Percentiles rank a stretch among this genome's conserved stretches.
phyloP scores from a whole-genome alignment of 2,113 vertebrate species.

The Smithornis capensis region DNA sequence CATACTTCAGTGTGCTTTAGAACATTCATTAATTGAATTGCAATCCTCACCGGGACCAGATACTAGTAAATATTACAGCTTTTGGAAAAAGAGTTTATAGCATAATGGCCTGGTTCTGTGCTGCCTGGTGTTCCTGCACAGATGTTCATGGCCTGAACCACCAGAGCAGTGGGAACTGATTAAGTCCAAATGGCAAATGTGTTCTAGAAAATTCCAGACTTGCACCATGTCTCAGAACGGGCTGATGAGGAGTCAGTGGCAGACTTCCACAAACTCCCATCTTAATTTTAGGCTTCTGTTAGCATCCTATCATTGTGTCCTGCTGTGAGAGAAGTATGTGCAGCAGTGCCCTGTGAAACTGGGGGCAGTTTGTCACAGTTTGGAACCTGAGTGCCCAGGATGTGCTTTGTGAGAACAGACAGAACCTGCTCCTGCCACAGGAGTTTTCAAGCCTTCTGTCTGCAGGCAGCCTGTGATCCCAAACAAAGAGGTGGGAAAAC shows the following conservation, averaged over 20 bases:
- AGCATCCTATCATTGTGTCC: fast-evolving
- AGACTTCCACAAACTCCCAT: background rate
- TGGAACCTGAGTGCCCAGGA: background rate
- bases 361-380: background rate
- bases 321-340: background rate
- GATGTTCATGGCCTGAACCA: background rate
- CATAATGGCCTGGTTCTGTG: background rate
- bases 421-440: background rate
- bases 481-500: background rate
- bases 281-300: background rate
- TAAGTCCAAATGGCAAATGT: background rate
- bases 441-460: background rate
- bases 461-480: background rate
- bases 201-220: background rate
- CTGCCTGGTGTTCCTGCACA: background rate
- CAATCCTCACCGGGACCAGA: background rate
- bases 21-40: conserved; percentile 45
- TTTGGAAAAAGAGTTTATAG: background rate
- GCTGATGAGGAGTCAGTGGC: background rate
- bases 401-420: background rate
- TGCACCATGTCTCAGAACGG: background rate
- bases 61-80: conserved; percentile 12
- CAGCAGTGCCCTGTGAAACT: background rate
- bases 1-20: conserved; percentile 4
- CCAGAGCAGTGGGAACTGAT: background rate